Evolutionary conservation across 2,888 invertebrate genomes (phyloP), one percentile per base, ranked within the genome.

Genomic region (Amphipoea oculea): DNA sequence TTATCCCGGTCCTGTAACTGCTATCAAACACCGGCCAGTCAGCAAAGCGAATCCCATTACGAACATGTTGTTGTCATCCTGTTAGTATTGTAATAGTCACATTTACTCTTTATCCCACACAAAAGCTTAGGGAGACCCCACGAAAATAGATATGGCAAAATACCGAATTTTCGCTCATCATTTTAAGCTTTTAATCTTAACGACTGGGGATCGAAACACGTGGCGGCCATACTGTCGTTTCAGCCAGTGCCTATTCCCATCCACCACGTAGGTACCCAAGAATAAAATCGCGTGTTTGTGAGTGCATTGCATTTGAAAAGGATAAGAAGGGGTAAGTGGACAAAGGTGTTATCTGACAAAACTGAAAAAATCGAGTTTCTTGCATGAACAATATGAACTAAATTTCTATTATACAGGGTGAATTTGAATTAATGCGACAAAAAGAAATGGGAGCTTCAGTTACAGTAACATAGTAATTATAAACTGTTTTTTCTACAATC

Each of bases 21-120:
- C 97, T 14, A 97, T 98, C 87, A 97, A 97, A 90, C 97, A 98
- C 90, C 95, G 97, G 69, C 97, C 97, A 29, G 95, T 97, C 84
- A 97, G 97, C 90, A 97, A 96, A 90, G 96, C 97, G 78, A 97
- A 97, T 92, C 97, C 97, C n/a, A 95, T 97, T 77, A 97, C 97
- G 57, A 97, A 97, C 89, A 97, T 96, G 84, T 91, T 97, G 69
- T 93, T 97, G 40, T 96, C 97, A 74, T 97, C 97, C 81, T 98
- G 98, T 98, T 93, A 97, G 97, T 94, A 87, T 69, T 57, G 29
- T 40, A 23, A 60, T 45, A 11, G 12, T 66, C 23, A 51, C 12
- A n/a, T 75, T 54, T n/a, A 17, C 17, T 48, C 40, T 65, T 17
- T 48, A 48, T 11, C 17, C n/a, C 29, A 29, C 51, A n/a, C 42